Conservation (phyloP, 2,888 invertebrate species). For the Phania funesta region DNA sequence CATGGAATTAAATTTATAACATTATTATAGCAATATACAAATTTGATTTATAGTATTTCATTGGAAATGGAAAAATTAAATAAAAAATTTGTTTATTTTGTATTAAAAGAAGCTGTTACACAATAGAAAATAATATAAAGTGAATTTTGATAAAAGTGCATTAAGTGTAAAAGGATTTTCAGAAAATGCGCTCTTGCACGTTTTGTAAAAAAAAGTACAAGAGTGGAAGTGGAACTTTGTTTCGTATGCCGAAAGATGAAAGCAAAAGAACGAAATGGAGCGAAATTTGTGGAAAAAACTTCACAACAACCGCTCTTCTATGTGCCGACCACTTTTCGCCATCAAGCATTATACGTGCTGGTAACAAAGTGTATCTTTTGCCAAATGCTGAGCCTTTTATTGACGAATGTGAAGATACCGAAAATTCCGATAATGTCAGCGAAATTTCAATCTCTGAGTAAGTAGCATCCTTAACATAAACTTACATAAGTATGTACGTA, state of each 20-base stretch:
- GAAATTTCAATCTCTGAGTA: background rate
- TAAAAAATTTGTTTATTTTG: too few species aligned
- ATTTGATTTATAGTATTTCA: too few species aligned
- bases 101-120: too few species aligned
- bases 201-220: background rate
- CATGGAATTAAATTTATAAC: too few species aligned
- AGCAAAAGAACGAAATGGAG: background rate
- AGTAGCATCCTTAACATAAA: background rate
- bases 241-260: background rate
- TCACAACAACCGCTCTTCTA: background rate
- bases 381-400: background rate
- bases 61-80: too few species aligned
- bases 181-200: background rate
- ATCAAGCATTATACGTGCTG: background rate
- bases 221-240: background rate
- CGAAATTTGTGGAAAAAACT: background rate
- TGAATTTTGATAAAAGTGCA: background rate
- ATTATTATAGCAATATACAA: too few species aligned
- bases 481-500: background rate
- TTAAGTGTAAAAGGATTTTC: background rate
- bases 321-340: conserved; percentile 5
- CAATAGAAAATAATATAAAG: too few species aligned
- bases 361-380: background rate
- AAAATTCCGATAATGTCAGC: background rate
- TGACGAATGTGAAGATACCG: background rate